Evolutionary conservation across 92 coral and sea anemone species (phyloP), one percentile per base, ranked within the genome.

Genomic region (Desmophyllum pertusum): DNA sequence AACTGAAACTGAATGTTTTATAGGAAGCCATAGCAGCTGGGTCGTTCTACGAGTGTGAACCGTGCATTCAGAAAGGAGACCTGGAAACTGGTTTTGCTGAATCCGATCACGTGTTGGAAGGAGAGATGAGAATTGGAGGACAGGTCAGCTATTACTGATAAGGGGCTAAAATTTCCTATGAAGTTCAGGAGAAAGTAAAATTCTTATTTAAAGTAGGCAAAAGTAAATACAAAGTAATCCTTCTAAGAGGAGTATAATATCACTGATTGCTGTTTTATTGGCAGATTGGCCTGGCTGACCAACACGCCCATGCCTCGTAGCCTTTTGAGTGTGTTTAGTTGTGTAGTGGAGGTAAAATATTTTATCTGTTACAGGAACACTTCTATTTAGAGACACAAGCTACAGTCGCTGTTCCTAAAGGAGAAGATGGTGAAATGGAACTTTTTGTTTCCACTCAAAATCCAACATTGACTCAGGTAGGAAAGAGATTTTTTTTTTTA

Each of bases 371-470:
- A 31, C 40, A 92, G 95, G 95, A 92, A 72, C 95, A 92, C 81
- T 92, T 92, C 72, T 92, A 92, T 63, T 65, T 92, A 72, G 95
- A 92, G 75, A 90, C 95, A 2, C 89, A 90, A 17, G 88, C 40
- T 17, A 87, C 85, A 3, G 76, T 90, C 30, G 95, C 95, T 57
- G 91, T 92, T 5, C 95, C 95, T 11, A 92, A 92, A 71, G 86
- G 90, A 43, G 95, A 92, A 63, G 93, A 92, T 84, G 93, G 93
- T 10, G 95, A 90, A 39, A 92, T 92, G 92, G 95, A 92, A 51
- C 43, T 92, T 48, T 90, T 92, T 48, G 70, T 67, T 19, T 92
- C 95, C 3, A 80, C 93, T n/a, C 95, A 92, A 83, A 80, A 66
- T 51, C 95, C 95, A 11, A 50, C 92, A 33, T 14, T 13, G 25